phyloP scores from a whole-genome alignment of 2,888 invertebrate species.

The Tubiluchus corallicola region DNA sequence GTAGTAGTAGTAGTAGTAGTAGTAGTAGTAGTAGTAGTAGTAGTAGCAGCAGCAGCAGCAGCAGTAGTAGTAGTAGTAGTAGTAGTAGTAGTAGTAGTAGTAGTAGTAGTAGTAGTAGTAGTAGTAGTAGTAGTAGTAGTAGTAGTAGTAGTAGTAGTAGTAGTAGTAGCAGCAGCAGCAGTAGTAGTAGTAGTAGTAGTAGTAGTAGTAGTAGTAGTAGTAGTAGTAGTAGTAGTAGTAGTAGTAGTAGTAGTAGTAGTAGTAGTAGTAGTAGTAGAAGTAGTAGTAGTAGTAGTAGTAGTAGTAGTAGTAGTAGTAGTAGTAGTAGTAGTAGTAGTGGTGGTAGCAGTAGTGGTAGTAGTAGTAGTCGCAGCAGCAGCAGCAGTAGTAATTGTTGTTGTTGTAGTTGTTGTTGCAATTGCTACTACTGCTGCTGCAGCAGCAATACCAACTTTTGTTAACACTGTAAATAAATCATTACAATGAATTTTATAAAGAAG shows the following conservation, averaged over 20 bases:
- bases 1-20: slow-evolving; percentile 3
- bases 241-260: slow-evolving; percentile 3
- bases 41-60: slow-evolving; percentile 4
- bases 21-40: slow-evolving; percentile 3
- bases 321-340: slow-evolving; percentile 3
- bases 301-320: slow-evolving; percentile 3
- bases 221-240: slow-evolving; percentile 3
- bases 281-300: slow-evolving; percentile 3
- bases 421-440: no score
- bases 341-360: no score
- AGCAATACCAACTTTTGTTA: slow-evolving; percentile 25
- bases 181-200: slow-evolving; percentile 3
- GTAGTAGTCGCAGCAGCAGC: no score
- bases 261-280: slow-evolving; percentile 1
- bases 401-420: no score
- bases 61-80: slow-evolving; percentile 3
- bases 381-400: no score
- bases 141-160: slow-evolving; percentile 3
- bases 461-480: no score
- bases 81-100: not conserved
- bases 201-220: slow-evolving; percentile 3
- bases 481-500: no score
- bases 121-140: slow-evolving; percentile 3
- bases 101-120: slow-evolving; percentile 4
- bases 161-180: slow-evolving; percentile 3